A percentile compares a stretch with the other conserved stretches of the same genome.
phyloP scores from a whole-genome alignment of 2,113 vertebrate species.

The Crypturellus undulatus region DNA sequence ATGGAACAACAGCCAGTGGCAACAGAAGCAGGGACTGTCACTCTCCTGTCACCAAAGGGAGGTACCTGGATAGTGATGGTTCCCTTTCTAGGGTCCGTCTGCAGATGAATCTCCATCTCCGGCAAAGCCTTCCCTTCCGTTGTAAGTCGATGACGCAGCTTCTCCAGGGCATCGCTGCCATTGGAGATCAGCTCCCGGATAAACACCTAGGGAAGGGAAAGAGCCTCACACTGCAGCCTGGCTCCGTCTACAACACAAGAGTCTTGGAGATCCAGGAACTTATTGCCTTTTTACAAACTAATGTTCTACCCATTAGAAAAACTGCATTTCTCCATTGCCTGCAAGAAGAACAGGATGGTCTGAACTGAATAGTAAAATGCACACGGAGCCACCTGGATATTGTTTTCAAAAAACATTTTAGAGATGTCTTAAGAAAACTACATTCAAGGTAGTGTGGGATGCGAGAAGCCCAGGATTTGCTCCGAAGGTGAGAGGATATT shows the following conservation, averaged over 20 bases:
- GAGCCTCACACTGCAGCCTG: not conserved
- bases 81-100: slow-evolving; percentile 85
- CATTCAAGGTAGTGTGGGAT: not conserved
- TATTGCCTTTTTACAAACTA: not conserved
- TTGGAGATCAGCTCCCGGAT: slow-evolving; percentile 97
- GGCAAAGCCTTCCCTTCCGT: slow-evolving; percentile 81
- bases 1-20: not conserved
- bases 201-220: slow-evolving; percentile 84
- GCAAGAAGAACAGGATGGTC: not conserved
- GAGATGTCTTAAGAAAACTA: not conserved
- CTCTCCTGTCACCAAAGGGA: not conserved
- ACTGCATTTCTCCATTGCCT: not conserved
- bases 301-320: not conserved
- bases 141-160: slow-evolving; percentile 88
- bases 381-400: not conserved
- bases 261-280: not conserved
- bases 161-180: slow-evolving; percentile 93
- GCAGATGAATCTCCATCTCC: slow-evolving; percentile 94
- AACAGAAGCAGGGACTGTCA: not conserved
- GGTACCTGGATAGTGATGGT: slow-evolving; percentile 95
- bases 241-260: not conserved
- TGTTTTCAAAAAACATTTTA: not conserved
- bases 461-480: not conserved
- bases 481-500: not conserved
- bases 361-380: not conserved